Percentiles rank a stretch among this genome's conserved stretches.
phyloP scores from a whole-genome alignment of 2,113 vertebrate species.

The Erythrocercus mccallii region DNA sequence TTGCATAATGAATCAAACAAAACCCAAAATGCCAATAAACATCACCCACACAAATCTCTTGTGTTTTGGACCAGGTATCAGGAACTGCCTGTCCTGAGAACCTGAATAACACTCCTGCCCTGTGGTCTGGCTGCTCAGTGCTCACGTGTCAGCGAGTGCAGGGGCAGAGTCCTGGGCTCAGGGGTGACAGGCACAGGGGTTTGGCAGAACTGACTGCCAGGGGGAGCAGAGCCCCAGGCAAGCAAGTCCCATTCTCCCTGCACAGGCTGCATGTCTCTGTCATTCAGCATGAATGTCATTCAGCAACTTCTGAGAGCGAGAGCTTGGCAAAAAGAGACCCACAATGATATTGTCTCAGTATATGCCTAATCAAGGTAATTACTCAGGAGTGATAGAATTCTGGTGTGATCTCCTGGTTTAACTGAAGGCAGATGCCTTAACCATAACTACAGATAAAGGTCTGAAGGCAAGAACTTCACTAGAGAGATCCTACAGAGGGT shows the following conservation, averaged over 20 bases:
- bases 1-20: not conserved
- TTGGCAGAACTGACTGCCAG: not conserved
- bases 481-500: not conserved
- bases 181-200: not conserved
- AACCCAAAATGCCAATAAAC: not conserved
- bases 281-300: not conserved
- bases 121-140: not conserved
- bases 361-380: not conserved
- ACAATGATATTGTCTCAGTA: not conserved
- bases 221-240: not conserved
- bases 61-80: not conserved
- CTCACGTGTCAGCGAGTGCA: not conserved
- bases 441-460: not conserved
- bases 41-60: not conserved
- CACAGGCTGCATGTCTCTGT: not conserved
- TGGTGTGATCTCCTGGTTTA: not conserved
- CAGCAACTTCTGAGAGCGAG: not conserved
- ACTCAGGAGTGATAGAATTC: not conserved
- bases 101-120: not conserved
- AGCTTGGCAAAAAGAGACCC: not conserved
- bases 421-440: not conserved
- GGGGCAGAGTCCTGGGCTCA: not conserved
- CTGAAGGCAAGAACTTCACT: not conserved
- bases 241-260: not conserved
- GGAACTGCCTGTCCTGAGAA: not conserved